Percentiles rank a stretch among this genome's conserved stretches.
phyloP scores from a whole-genome alignment of 2,888 invertebrate genomes.

The Thereva nobilitata region DNA sequence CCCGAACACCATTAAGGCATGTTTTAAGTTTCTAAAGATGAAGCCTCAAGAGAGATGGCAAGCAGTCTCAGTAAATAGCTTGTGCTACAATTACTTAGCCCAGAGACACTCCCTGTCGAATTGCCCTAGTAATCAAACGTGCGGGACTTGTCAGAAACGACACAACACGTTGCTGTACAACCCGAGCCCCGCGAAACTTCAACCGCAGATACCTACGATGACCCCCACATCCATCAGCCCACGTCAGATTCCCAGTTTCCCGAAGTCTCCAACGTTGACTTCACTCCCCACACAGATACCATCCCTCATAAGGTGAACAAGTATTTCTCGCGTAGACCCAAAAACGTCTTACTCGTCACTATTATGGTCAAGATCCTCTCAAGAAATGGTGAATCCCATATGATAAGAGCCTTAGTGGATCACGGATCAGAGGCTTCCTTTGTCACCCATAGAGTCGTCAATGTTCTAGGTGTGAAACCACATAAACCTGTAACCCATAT shows the following conservation, averaged over 20 bases:
- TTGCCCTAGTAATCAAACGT: background rate
- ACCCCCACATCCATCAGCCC: too few species aligned
- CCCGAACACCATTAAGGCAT: too few species aligned
- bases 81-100: conserved; percentile 12
- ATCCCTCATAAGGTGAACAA: background rate
- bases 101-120: background rate
- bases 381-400: background rate
- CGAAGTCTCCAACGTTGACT: too few species aligned
- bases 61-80: background rate
- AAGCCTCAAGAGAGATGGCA: background rate
- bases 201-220: too few species aligned
- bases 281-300: background rate
- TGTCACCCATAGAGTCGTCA: background rate
- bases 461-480: background rate
- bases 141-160: conserved; percentile 5
- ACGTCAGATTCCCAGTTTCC: background rate
- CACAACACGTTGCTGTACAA: conserved; percentile 1
- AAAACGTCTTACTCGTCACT: background rate
- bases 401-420: conserved; percentile 14
- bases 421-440: conserved; percentile 13
- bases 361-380: background rate
- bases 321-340: background rate
- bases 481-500: background rate
- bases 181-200: background rate
- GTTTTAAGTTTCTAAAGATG: conserved; percentile 1